A percentile compares a stretch with the other conserved stretches of the same genome.
These are phyloP conservation scores for Cheilosia scutellata DNA, from an alignment of 2,888 invertebrate genomes.

Conservation along the genomic window DNA sequence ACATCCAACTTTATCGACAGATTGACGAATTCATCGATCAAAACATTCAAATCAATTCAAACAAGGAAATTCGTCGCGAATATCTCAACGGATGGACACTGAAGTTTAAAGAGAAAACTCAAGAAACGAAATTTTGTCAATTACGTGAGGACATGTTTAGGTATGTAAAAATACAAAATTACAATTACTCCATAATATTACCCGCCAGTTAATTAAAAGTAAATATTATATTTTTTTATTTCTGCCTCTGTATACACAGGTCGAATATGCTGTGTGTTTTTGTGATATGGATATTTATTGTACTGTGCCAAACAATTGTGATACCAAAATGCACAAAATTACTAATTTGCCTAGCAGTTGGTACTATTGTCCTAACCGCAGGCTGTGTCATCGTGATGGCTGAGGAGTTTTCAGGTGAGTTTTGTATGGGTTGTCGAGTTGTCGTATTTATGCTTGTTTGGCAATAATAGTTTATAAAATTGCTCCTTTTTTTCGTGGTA, in stretches of 20 bases:
- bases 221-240: conserved; percentile 51
- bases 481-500: no score
- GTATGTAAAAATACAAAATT: conserved; percentile 74
- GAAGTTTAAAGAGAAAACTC: conserved; percentile 91
- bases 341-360: conserved; percentile 87
- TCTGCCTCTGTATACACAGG: conserved; percentile 77
- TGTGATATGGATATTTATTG: conserved; percentile 95
- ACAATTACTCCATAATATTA: not conserved
- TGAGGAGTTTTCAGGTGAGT: conserved; percentile 88
- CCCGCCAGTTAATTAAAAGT: conserved; percentile 57
- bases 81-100: conserved; percentile 95
- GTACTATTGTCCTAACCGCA: conserved; percentile 89
- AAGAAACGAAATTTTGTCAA: conserved; percentile 94
- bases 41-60: conserved; percentile 94
- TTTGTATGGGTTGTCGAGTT: not conserved
- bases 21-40: conserved; percentile 93
- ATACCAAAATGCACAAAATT: conserved; percentile 88
- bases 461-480: no score
- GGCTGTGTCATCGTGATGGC: conserved; percentile 93
- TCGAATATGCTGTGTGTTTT: conserved; percentile 97
- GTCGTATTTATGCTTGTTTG: not conserved
- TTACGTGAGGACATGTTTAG: conserved; percentile 96
- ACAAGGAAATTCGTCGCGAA: conserved; percentile 93
- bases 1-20: conserved; percentile 81
- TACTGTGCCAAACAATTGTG: conserved; percentile 90